Evolutionary conservation across 1,140 invertebrate genomes (phyloP).

Genomic region (Neelides sp.): DNA sequence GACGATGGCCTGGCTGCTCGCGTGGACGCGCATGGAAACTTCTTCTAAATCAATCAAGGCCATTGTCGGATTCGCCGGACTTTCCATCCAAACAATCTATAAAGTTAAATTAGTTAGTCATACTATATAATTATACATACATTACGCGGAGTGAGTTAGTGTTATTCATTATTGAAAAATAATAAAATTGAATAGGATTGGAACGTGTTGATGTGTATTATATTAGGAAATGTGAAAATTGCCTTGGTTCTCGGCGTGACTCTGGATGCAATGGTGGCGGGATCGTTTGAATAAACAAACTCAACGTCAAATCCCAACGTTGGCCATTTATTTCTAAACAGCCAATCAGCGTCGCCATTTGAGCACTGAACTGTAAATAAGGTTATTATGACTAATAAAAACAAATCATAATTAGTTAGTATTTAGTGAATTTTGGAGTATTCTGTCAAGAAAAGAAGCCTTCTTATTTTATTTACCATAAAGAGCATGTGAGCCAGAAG

Average conservation of each 20-base stretch:
- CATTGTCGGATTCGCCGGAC: conserved; percentile 52
- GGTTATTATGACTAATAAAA: background rate
- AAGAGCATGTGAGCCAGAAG: conserved; percentile 1
- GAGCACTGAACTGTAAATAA: conserved; percentile 9
- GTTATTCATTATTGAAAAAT: conserved; percentile 3
- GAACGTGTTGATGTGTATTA: conserved; percentile 38
- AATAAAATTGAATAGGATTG: background rate
- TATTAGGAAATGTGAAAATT: conserved; percentile 30
- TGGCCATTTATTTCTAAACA: conserved; percentile 28
- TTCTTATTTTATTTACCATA: too few species aligned
- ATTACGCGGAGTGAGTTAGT: conserved; percentile 43
- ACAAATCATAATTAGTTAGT: too few species aligned
- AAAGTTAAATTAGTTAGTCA: conserved; percentile 45
- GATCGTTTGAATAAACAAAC: conserved; percentile 19
- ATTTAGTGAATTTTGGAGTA: too few species aligned
- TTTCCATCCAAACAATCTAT: conserved; percentile 53
- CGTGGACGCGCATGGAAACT: conserved; percentile 39
- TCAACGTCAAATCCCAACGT: conserved; percentile 26
- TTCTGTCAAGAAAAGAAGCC: too few species aligned
- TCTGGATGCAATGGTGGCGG: conserved; percentile 15
- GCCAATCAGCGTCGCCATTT: conserved; percentile 15
- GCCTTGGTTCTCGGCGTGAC: conserved; percentile 23
- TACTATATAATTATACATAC: conserved; percentile 47
- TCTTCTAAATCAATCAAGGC: conserved; percentile 48
- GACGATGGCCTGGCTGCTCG: conserved; percentile 40